phyloP scores from a whole-genome alignment of 2,797 vertebrate genomes.

The Myiotriccus ornatus region DNA sequence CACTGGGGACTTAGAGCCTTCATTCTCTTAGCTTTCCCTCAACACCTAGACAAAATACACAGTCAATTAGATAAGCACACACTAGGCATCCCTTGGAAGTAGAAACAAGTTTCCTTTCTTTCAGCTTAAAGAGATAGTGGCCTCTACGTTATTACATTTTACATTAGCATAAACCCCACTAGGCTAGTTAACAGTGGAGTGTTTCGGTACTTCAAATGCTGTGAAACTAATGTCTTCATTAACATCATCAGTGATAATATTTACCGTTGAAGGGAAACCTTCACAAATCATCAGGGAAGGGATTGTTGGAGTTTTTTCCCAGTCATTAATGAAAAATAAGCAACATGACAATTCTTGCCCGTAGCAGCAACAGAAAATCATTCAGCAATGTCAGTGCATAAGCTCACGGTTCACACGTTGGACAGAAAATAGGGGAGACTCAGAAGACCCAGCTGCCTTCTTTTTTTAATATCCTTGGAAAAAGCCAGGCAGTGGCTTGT shows the following conservation, averaged over 20 bases:
- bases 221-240: slow-evolving; percentile 62
- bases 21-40: slow-evolving; percentile 89
- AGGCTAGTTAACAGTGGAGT: slow-evolving; percentile 59
- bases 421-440: neutral
- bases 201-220: slow-evolving; percentile 42
- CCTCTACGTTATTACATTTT: slow-evolving; percentile 50
- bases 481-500: neutral
- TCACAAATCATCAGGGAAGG: slow-evolving; percentile 25
- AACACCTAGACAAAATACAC: slow-evolving; percentile 83
- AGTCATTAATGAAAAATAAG: slow-evolving; percentile 14
- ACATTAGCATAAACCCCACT: slow-evolving; percentile 62
- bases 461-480: neutral
- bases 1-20: slow-evolving; percentile 85
- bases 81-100: slow-evolving; percentile 51
- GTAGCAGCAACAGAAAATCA: neutral
- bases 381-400: neutral
- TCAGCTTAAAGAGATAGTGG: slow-evolving; percentile 49
- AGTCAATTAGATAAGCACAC: slow-evolving; percentile 70
- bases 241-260: slow-evolving; percentile 57
- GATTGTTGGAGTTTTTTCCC: neutral
- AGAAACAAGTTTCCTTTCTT: slow-evolving; percentile 49
- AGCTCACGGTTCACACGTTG: neutral
- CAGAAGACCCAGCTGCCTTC: neutral
- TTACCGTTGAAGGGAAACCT: slow-evolving; percentile 43
- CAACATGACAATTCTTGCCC: neutral